phyloP scores from a whole-genome alignment of 92 coral and sea anemone genomes.

The Palythoa grandis region DNA sequence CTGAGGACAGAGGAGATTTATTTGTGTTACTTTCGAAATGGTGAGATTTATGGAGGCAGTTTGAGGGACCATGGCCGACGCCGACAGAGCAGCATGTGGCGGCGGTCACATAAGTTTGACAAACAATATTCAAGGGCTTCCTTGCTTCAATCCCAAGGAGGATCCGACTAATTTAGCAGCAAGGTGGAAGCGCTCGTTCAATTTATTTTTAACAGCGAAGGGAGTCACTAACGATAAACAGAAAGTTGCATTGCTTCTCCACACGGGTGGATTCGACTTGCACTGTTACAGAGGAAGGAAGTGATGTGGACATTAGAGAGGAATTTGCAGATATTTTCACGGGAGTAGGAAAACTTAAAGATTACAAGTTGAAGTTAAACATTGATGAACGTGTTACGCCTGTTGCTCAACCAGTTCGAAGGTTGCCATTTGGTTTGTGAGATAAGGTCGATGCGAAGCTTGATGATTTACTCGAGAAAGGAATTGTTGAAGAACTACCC shows the following conservation, averaged over 20 bases:
- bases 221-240: neutral
- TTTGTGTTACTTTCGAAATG: no score
- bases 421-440: neutral
- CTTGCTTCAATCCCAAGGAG: no score
- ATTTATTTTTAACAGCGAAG: no score
- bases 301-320: constrained; percentile 46
- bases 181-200: neutral
- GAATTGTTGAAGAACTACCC: constrained; percentile 53
- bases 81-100: no score
- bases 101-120: neutral
- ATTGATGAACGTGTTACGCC: constrained; percentile 45
- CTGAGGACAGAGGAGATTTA: no score
- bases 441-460: constrained; percentile 56
- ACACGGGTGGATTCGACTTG: neutral
- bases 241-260: neutral
- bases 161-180: neutral
- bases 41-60: no score
- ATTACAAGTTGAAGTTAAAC: constrained; percentile 61
- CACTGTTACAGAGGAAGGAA: constrained; percentile 44
- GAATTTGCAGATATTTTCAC: constrained; percentile 47
- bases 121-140: neutral
- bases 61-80: no score
- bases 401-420: constrained; percentile 45
- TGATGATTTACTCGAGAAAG: constrained; percentile 52
- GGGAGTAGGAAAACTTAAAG: constrained; percentile 55